Conservation (phyloP, 2,888 invertebrate species). For the Molanna angustata region DNA sequence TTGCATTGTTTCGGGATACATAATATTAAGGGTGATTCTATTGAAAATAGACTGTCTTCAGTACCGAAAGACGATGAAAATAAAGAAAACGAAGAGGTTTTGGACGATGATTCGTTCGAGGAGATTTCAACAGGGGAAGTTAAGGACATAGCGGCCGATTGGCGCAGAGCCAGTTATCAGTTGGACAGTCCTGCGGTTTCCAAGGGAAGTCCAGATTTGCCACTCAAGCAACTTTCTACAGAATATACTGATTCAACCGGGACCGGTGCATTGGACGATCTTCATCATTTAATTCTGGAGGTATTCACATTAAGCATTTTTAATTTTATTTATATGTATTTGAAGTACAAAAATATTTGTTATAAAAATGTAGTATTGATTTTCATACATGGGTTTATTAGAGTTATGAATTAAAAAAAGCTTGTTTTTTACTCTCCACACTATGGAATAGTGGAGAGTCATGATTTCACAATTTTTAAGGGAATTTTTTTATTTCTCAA, state of each 20-base stretch:
- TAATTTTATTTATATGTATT: background rate
- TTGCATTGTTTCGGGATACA: constrained; percentile 53
- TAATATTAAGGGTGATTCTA: background rate
- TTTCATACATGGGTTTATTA: too few relatives aligned
- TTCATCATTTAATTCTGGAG: constrained; percentile 52
- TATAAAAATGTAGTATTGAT: too few relatives aligned
- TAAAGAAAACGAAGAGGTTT: constrained; percentile 52
- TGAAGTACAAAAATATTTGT: too few relatives aligned
- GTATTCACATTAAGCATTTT: constrained; percentile 39
- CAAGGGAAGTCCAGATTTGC: background rate
- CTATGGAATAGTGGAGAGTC: too few relatives aligned
- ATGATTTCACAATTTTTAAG: too few relatives aligned
- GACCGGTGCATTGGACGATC: constrained; percentile 50
- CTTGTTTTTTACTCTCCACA: too few relatives aligned
- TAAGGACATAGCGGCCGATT: constrained; percentile 32
- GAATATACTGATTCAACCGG: constrained; percentile 33
- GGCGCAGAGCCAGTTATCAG: constrained; percentile 32
- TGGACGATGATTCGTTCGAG: constrained; percentile 45
- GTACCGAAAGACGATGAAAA: constrained; percentile 44
- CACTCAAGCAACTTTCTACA: background rate
- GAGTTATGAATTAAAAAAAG: too few relatives aligned
- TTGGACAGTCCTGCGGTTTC: constrained; percentile 39
- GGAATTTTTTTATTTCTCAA: too few relatives aligned
- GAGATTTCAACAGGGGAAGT: constrained; percentile 42
- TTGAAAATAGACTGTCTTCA: background rate